Percentiles rank a stretch among this genome's conserved stretches.
phyloP scores from a whole-genome alignment of 37 sponge, comb jelly and placozoan species.

The Eunapius fragilis region DNA sequence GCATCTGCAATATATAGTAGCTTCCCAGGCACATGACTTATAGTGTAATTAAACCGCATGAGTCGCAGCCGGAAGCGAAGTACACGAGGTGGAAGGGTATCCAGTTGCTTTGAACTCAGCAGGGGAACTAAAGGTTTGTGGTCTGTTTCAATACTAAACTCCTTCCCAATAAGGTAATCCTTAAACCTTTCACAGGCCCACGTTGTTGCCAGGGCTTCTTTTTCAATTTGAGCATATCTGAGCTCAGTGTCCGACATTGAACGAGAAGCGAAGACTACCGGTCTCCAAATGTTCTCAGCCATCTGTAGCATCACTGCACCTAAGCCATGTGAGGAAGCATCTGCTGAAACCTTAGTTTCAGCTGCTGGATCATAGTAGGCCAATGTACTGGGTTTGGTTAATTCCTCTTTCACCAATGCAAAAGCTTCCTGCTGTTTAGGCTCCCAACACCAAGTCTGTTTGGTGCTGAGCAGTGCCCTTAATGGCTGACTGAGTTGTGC shows the following conservation, averaged over 20 bases:
- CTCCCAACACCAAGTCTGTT: background rate
- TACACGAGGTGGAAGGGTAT: slow-evolving; percentile 16
- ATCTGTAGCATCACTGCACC: slow-evolving; percentile 39
- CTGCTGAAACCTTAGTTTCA: slow-evolving; percentile 13
- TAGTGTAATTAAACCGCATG: slow-evolving; percentile 6
- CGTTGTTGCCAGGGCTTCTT: slow-evolving; percentile 28
- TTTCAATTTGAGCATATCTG: slow-evolving; percentile 13
- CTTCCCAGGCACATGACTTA: slow-evolving; percentile 41
- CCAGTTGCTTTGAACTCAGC: background rate
- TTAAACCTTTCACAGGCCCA: too few relatives aligned
- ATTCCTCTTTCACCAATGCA: slow-evolving; percentile 6
- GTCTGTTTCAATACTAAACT: too few relatives aligned
- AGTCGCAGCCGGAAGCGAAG: slow-evolving; percentile 22
- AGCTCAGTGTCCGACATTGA: too few relatives aligned
- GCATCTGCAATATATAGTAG: slow-evolving; percentile 28
- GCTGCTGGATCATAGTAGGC: too few relatives aligned
- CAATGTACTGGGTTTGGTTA: background rate
- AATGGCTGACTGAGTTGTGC: too few relatives aligned
- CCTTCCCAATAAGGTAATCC: too few relatives aligned
- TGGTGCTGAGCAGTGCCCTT: too few relatives aligned
- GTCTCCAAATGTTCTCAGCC: slow-evolving; percentile 13
- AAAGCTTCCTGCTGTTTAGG: slow-evolving; percentile 23
- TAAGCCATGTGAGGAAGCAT: slow-evolving; percentile 29
- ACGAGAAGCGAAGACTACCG: slow-evolving; percentile 32
- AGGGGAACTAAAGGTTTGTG: slow-evolving; percentile 35